These are phyloP conservation scores for Galendromus occidentalis DNA, from an alignment of 1,140 invertebrate species.

Conservation along the genomic window DNA sequence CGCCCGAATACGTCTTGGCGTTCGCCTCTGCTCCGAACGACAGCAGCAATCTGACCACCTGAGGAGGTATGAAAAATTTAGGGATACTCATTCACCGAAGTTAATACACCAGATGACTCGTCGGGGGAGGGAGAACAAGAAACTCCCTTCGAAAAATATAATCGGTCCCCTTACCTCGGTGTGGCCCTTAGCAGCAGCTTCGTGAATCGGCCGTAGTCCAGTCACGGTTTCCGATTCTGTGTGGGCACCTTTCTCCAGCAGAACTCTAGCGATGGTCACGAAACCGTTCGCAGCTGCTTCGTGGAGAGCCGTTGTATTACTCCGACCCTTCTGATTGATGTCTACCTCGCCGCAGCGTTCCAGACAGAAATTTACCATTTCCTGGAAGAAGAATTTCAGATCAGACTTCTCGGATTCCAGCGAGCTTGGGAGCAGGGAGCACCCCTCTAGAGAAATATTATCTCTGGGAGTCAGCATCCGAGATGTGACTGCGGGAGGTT, in stretches of 20 bases:
- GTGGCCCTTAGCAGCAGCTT: slow-evolving; percentile 4
- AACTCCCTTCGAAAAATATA: too few species aligned
- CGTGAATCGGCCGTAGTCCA: not conserved
- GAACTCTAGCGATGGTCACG: not conserved
- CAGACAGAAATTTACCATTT: slow-evolving; percentile 9
- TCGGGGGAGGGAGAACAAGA: too few species aligned
- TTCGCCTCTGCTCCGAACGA: not conserved
- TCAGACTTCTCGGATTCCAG: too few species aligned
- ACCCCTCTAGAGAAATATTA: too few species aligned
- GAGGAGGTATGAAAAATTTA: not conserved
- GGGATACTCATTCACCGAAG: too few species aligned
- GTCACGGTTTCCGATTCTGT: not conserved
- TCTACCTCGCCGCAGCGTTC: not conserved
- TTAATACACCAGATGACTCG: too few species aligned
- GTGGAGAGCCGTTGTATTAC: not conserved
- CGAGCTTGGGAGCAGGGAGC: too few species aligned
- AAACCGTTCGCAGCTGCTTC: slow-evolving; percentile 5
- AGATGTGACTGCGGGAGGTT: too few species aligned
- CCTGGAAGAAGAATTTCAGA: not conserved
- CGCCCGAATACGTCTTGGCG: slow-evolving; percentile 4
- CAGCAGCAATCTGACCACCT: not conserved
- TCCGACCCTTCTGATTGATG: not conserved
- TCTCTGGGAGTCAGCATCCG: too few species aligned
- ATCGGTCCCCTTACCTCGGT: slow-evolving; percentile 7
- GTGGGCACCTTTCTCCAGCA: not conserved